Conservation (phyloP, 2,888 invertebrate species). For the Callosobruchus maculatus region DNA sequence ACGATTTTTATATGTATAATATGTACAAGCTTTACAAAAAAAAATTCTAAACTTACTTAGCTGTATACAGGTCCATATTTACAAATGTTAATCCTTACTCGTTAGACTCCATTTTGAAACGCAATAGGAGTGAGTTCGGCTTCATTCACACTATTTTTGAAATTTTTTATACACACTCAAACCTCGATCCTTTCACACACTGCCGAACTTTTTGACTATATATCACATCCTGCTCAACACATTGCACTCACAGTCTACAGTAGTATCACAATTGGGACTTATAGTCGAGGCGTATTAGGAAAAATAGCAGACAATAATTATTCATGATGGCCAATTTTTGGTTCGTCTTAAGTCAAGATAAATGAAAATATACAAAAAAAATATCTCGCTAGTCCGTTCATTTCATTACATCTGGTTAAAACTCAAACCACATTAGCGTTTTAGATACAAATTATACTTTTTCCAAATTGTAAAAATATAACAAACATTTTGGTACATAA, state of each 20-base stretch:
- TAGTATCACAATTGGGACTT: slow-evolving; percentile 41
- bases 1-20: slow-evolving; percentile 33
- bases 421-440: too few species aligned
- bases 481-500: too few species aligned
- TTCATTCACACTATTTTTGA: slow-evolving; percentile 20
- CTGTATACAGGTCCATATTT: slow-evolving; percentile 41
- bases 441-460: too few species aligned
- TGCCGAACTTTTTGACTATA: slow-evolving; percentile 34
- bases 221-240: slow-evolving; percentile 35
- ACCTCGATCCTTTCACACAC: slow-evolving; percentile 20
- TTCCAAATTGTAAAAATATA: too few species aligned
- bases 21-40: slow-evolving; percentile 39
- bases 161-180: not conserved
- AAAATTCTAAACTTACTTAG: slow-evolving; percentile 36
- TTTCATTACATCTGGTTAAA: too few species aligned
- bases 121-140: slow-evolving; percentile 31
- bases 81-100: slow-evolving; percentile 27
- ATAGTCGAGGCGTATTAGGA: slow-evolving; percentile 4
- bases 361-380: too few species aligned
- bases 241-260: slow-evolving; percentile 44
- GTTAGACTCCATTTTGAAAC: slow-evolving; percentile 37
- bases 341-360: not conserved
- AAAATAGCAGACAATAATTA: not conserved
- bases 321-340: not conserved
- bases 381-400: too few species aligned